These are phyloP conservation scores for Halocaridina rubra DNA, from an alignment of 2,888 invertebrate genomes.

Conservation along the genomic window DNA sequence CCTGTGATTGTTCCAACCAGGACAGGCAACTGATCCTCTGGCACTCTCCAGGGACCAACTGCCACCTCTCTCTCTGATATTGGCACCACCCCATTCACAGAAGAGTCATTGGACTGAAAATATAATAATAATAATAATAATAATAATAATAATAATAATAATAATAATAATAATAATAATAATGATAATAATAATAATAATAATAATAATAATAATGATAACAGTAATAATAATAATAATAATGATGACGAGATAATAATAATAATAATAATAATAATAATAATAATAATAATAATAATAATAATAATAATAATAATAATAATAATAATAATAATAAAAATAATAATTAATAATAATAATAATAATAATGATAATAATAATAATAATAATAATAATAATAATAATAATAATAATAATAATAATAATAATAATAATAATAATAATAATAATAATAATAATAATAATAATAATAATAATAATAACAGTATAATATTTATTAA, in stretches of 20 bases:
- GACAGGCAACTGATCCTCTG: conserved; percentile 39
- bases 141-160: too few relatives aligned
- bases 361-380: not conserved
- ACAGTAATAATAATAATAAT: too few relatives aligned
- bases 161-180: too few relatives aligned
- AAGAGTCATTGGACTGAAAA: not conserved
- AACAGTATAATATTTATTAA: too few relatives aligned
- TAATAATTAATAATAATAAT: not conserved
- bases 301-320: too few relatives aligned
- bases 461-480: not conserved
- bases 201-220: too few relatives aligned
- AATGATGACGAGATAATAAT: too few relatives aligned
- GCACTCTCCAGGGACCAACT: conserved; percentile 34
- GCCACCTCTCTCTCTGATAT: conserved; percentile 19
- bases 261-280: too few relatives aligned
- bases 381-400: not conserved
- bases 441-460: not conserved
- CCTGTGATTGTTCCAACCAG: conserved; percentile 36
- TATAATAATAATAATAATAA: too few relatives aligned
- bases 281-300: too few relatives aligned
- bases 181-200: too few relatives aligned
- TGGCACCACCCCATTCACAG: not conserved
- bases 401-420: conserved; percentile 8
- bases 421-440: conserved; percentile 9
- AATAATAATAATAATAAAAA: too few relatives aligned